These are phyloP conservation scores for Pao palembangensis DNA, from an alignment of 2,113 vertebrate species.

Conservation along the genomic window DNA sequence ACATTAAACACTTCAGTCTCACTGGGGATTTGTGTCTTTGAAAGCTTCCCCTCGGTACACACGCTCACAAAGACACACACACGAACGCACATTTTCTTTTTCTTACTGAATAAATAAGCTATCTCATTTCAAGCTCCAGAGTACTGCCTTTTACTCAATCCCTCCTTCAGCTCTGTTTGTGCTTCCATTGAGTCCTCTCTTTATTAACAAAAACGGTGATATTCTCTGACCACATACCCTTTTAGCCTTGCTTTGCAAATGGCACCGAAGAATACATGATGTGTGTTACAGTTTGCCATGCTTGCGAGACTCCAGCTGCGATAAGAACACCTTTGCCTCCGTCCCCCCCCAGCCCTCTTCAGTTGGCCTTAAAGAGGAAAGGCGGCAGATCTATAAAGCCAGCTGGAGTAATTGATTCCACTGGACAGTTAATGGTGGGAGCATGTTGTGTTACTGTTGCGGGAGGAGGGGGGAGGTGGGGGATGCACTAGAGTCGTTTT, in stretches of 20 bases:
- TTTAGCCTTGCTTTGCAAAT: not conserved
- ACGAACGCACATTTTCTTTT: constrained; percentile 10
- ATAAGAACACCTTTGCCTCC: not conserved
- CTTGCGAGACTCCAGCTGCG: constrained; percentile 3
- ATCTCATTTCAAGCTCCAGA: constrained; percentile 52
- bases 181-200: constrained; percentile 48
- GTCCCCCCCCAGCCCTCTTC: constrained; percentile 19
- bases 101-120: constrained; percentile 28
- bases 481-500: constrained; percentile 30
- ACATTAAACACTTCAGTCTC: constrained; percentile 53
- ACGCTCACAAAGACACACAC: constrained; percentile 6
- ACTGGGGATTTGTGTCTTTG: constrained; percentile 47
- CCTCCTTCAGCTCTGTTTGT: constrained; percentile 30
- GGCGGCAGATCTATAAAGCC: constrained; percentile 57
- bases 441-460: constrained; percentile 44
- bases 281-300: constrained; percentile 26
- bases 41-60: constrained; percentile 19
- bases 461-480: constrained; percentile 25
- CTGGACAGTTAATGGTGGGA: constrained; percentile 56
- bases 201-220: constrained; percentile 53
- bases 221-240: constrained; percentile 27
- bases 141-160: constrained; percentile 40
- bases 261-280: constrained; percentile 21
- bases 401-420: constrained; percentile 58
- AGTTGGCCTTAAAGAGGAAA: constrained; percentile 43